Evolutionary conservation across 2,797 vertebrate species (phyloP).

Genomic region (Orestias chungarensis): DNA sequence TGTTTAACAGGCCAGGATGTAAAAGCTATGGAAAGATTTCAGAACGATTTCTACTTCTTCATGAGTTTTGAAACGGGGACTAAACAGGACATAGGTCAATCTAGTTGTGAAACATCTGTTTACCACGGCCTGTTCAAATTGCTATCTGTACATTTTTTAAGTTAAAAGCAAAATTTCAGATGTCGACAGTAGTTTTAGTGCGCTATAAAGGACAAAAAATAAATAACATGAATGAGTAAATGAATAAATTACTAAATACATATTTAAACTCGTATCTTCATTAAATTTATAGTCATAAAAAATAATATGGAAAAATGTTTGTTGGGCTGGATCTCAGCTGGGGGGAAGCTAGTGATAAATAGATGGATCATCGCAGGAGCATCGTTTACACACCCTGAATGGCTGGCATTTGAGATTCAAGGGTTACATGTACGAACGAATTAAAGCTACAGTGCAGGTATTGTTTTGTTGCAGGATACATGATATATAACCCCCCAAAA

Average conservation of each 20-base stretch:
- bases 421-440: too few relatives aligned
- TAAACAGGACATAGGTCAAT: neutral
- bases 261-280: neutral
- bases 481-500: too few relatives aligned
- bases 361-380: too few relatives aligned
- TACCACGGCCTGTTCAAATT: neutral
- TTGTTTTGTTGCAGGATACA: too few relatives aligned
- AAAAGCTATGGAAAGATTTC: slow-evolving; percentile 29
- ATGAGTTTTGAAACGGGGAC: neutral
- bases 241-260: neutral
- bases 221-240: neutral
- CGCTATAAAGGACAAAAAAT: neutral
- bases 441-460: too few relatives aligned
- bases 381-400: too few relatives aligned
- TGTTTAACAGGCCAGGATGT: neutral
- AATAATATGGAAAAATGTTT: neutral
- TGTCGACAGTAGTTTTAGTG: too few relatives aligned
- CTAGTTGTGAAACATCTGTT: neutral
- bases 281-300: neutral
- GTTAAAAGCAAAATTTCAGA: too few relatives aligned
- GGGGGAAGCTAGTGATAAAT: too few relatives aligned
- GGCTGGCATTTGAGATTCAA: too few relatives aligned
- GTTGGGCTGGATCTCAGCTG: too few relatives aligned
- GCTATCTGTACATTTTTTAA: too few relatives aligned
- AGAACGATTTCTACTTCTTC: neutral